phyloP scores from a whole-genome alignment of 2,113 vertebrate species.

The Fulica atra region DNA sequence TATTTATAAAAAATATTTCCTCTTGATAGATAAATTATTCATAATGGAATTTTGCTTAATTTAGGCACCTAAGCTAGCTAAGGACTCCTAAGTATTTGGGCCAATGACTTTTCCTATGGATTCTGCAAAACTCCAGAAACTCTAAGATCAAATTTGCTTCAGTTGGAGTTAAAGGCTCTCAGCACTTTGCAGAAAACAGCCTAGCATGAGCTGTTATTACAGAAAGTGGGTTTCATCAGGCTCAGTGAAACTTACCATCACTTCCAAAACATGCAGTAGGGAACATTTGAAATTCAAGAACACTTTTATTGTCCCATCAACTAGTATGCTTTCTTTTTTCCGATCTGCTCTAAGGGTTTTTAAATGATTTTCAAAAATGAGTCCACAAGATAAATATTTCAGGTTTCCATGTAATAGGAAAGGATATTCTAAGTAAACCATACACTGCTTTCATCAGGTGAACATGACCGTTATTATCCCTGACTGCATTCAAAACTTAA shows the following conservation, averaged over 20 bases:
- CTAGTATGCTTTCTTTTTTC: not conserved
- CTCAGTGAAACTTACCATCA: not conserved
- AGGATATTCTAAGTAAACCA: not conserved
- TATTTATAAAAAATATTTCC: not conserved
- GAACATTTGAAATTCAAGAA: not conserved
- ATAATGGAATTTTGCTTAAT: not conserved
- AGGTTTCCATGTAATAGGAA: not conserved
- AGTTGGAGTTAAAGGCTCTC: not conserved
- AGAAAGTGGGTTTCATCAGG: not conserved
- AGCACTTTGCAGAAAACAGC: not conserved
- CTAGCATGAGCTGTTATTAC: not conserved
- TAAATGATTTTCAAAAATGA: not conserved
- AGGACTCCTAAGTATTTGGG: not conserved
- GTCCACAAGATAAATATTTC: not conserved
- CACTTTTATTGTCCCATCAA: not conserved
- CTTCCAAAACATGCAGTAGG: not conserved
- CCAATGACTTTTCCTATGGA: not conserved
- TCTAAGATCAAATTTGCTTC: not conserved
- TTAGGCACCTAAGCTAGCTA: not conserved
- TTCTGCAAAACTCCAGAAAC: not conserved
- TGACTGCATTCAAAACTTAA: not conserved
- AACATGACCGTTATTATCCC: not conserved
- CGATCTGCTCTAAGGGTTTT: not conserved
- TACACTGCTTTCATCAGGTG: not conserved
- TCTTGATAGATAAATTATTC: not conserved